phyloP scores from a whole-genome alignment of 2,113 vertebrate species.

The Stercorarius parasiticus region DNA sequence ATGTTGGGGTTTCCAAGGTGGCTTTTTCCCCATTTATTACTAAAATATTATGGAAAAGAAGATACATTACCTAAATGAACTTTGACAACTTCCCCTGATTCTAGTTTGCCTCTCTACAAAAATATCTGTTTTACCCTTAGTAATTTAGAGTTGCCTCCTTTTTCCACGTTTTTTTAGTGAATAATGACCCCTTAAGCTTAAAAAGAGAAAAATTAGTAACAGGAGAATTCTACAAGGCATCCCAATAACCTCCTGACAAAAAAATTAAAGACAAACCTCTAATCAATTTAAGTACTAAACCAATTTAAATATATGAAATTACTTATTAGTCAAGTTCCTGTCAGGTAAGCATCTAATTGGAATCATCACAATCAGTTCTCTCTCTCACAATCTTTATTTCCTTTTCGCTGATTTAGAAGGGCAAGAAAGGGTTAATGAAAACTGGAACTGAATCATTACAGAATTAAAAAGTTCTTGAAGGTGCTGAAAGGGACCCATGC shows the following conservation, averaged over 20 bases:
- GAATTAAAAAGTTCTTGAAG: background rate
- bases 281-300: background rate
- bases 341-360: background rate
- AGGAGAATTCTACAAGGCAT: background rate
- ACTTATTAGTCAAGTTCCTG: background rate
- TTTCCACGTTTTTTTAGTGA: background rate
- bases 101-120: background rate
- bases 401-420: background rate
- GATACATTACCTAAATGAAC: background rate
- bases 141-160: background rate
- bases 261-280: background rate
- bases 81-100: background rate
- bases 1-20: constrained; percentile 96
- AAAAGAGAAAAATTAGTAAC: background rate
- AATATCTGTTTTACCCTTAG: background rate
- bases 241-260: background rate
- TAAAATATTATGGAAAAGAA: constrained; percentile 59
- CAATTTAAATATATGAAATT: background rate
- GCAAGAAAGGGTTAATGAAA: background rate
- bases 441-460: background rate
- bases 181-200: background rate
- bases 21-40: constrained; percentile 99
- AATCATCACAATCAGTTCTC: background rate
- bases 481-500: background rate
- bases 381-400: too few relatives aligned